Conservation (phyloP, 2,888 invertebrate species). For the Stenoptilia bipunctidactyla region DNA sequence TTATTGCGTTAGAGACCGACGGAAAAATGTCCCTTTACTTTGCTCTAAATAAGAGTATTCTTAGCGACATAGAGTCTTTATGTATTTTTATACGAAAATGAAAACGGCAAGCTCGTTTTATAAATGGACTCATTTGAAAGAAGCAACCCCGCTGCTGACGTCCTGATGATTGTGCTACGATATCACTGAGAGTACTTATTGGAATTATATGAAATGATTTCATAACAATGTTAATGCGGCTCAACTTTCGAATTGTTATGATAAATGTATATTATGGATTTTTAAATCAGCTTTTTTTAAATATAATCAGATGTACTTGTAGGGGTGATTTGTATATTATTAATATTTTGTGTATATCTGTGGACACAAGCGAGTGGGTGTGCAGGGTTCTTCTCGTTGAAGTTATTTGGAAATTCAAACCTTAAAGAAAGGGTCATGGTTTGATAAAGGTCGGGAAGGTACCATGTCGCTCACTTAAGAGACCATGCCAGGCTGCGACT, state of each 20-base stretch:
- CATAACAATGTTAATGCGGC: slow-evolving; percentile 18
- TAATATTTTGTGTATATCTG: slow-evolving; percentile 56
- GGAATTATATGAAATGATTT: slow-evolving; percentile 16
- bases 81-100: too few species aligned
- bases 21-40: not conserved
- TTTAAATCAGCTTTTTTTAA: slow-evolving; percentile 60
- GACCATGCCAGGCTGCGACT: slow-evolving; percentile 36
- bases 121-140: too few species aligned
- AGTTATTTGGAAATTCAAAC: slow-evolving; percentile 25
- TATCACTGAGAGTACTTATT: slow-evolving; percentile 50
- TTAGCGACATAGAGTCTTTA: too few species aligned
- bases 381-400: slow-evolving; percentile 10
- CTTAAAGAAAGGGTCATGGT: slow-evolving; percentile 22
- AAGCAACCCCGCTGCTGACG: too few species aligned
- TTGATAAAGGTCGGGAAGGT: too few species aligned
- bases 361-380: slow-evolving; percentile 29
- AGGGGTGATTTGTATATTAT: slow-evolving; percentile 46
- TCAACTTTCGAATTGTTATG: slow-evolving; percentile 34
- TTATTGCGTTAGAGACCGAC: slow-evolving; percentile 32
- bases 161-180: slow-evolving; percentile 17
- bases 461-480: not conserved
- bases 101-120: not conserved
- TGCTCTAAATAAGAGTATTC: too few species aligned
- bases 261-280: slow-evolving; percentile 59
- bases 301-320: slow-evolving; percentile 50